These are phyloP conservation scores for Sarcophaga bullata DNA, from an alignment of 1,140 invertebrate genomes.

Conservation along the genomic window DNA sequence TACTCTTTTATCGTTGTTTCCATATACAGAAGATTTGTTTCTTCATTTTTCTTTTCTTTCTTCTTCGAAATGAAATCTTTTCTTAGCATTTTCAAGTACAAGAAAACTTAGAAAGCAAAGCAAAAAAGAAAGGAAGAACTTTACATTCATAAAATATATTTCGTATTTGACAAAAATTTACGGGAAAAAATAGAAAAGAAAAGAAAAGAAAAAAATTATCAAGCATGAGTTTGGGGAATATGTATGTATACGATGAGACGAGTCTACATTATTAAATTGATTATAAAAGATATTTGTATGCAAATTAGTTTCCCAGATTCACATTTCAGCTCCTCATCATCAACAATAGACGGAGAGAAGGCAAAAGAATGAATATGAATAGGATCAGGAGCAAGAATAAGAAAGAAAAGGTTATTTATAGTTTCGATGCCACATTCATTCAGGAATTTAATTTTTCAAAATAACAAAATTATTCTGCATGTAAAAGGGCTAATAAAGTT, in stretches of 20 bases:
- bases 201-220: too few species aligned
- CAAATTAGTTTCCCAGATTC: conserved; percentile 23
- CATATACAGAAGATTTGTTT: not conserved
- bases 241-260: not conserved
- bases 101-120: too few species aligned
- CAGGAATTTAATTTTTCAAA: not conserved
- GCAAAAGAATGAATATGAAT: not conserved
- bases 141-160: not conserved
- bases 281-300: conserved; percentile 41
- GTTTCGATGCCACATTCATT: conserved; percentile 8
- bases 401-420: conserved; percentile 19
- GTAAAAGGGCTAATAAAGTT: not conserved
- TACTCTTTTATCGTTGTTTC: not conserved
- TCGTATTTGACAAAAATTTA: not conserved
- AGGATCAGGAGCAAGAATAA: not conserved
- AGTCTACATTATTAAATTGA: conserved; percentile 37
- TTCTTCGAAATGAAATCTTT: not conserved
- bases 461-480: not conserved
- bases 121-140: too few species aligned
- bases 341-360: not conserved
- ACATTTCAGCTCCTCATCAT: conserved; percentile 5
- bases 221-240: not conserved
- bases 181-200: too few species aligned
- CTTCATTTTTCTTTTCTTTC: conserved; percentile 14
- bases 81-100: not conserved